Conservation (phyloP, 2,113 vertebrate genomes). For the Tonatia bakeri region DNA sequence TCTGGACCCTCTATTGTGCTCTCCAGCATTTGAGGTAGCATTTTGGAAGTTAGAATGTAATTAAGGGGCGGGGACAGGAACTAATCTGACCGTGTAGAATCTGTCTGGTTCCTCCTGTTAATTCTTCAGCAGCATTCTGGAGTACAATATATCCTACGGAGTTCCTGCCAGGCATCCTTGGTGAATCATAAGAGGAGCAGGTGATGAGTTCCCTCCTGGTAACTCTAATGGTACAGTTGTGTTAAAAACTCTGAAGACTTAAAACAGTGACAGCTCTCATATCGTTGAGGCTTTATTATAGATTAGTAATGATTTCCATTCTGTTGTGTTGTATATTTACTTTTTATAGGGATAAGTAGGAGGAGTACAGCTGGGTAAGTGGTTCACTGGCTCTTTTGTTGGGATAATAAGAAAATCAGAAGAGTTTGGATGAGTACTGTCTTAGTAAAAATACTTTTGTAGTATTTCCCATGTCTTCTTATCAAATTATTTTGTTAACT, state of each 20-base stretch:
- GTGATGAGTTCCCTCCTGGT: not conserved
- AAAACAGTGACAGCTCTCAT: not conserved
- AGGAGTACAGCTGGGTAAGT: not conserved
- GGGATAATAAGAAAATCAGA: not conserved
- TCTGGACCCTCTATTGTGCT: not conserved
- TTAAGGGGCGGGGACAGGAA: not conserved
- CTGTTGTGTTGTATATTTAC: not conserved
- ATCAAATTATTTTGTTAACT: not conserved
- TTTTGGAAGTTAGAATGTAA: not conserved
- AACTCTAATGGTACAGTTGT: not conserved
- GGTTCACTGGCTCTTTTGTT: slow-evolving; percentile 6
- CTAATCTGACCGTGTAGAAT: not conserved
- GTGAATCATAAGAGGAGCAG: not conserved
- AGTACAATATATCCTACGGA: not conserved
- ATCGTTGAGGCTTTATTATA: not conserved
- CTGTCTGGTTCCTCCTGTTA: not conserved
- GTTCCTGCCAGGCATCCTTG: not conserved
- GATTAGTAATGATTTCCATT: not conserved
- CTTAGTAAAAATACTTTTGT: not conserved
- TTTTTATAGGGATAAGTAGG: slow-evolving; percentile 31
- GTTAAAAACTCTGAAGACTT: not conserved
- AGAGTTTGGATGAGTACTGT: not conserved
- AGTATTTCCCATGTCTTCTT: not conserved
- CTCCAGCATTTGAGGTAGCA: not conserved
- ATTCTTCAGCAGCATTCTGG: not conserved